Percentiles rank a stretch among this genome's conserved stretches.
These are phyloP conservation scores for Xenentodon cancila DNA, from an alignment of 2,797 vertebrate genomes.

Conservation along the genomic window DNA sequence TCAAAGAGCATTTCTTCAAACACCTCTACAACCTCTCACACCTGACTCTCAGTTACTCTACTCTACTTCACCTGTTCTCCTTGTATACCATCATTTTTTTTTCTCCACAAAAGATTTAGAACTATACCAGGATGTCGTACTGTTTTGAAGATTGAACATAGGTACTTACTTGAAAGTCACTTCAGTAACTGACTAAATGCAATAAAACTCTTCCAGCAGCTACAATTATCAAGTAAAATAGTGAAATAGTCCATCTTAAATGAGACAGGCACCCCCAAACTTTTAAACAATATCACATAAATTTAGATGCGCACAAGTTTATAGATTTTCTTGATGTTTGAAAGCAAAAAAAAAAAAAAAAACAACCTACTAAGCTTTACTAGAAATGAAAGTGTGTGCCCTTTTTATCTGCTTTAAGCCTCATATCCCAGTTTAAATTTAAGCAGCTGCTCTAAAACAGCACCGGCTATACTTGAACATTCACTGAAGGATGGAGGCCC, in stretches of 20 bases:
- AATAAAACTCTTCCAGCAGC: too few relatives aligned
- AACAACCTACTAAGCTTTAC: too few relatives aligned
- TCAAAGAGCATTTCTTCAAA: not conserved
- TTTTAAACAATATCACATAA: too few relatives aligned
- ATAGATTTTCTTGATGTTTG: too few relatives aligned
- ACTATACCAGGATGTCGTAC: too few relatives aligned
- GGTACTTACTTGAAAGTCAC: not conserved
- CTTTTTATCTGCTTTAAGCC: not conserved
- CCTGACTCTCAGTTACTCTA: not conserved
- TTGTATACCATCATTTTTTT: not conserved
- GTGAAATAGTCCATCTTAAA: too few relatives aligned
- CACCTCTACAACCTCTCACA: not conserved
- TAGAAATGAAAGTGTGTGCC: not conserved
- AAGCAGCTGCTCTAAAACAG: not conserved
- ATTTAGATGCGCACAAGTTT: too few relatives aligned
- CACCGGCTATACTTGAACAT: constrained; percentile 8
- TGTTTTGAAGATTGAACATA: not conserved
- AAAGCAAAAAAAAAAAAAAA: too few relatives aligned
- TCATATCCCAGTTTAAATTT: not conserved
- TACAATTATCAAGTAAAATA: too few relatives aligned
- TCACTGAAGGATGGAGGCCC: constrained; percentile 27
- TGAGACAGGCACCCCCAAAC: too few relatives aligned
- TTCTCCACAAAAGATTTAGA: too few relatives aligned
- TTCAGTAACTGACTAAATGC: not conserved
- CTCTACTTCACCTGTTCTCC: not conserved